Conservation (phyloP, 2,797 vertebrate species). For the Sebastolobus alascanus region DNA sequence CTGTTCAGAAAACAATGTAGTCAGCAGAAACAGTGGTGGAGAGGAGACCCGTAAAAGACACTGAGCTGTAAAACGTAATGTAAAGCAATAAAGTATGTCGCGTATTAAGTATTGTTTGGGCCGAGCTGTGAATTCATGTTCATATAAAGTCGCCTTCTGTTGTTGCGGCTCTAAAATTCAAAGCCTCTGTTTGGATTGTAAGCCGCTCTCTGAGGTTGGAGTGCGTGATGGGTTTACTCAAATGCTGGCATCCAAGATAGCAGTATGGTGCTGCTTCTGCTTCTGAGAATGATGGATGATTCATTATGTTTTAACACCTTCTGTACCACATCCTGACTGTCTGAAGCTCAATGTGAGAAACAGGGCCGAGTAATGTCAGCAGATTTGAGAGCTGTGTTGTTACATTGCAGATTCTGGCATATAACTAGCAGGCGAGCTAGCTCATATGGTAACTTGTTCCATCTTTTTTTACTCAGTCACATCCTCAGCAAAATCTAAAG, state of each 20-base stretch:
- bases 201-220: background rate
- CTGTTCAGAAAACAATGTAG: conserved; percentile 17
- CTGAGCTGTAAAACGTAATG: background rate
- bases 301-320: conserved; percentile 23
- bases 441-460: too few species aligned
- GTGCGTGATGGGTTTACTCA: background rate
- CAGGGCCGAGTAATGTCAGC: conserved; percentile 7
- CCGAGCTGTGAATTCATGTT: conserved; percentile 15
- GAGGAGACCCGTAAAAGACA: background rate
- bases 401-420: background rate
- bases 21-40: conserved; percentile 19
- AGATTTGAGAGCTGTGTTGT: background rate
- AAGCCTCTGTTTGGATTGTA: background rate
- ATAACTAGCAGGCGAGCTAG: background rate
- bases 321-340: conserved; percentile 32
- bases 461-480: background rate
- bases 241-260: background rate
- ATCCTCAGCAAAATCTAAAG: background rate
- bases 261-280: background rate
- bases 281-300: conserved; percentile 5
- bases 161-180: conserved; percentile 9
- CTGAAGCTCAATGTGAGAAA: conserved; percentile 37
- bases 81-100: background rate
- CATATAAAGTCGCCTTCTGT: background rate
- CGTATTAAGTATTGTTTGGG: background rate